Conservation (phyloP, 2,113 vertebrate species). For the Zonotrichia leucophrys region DNA sequence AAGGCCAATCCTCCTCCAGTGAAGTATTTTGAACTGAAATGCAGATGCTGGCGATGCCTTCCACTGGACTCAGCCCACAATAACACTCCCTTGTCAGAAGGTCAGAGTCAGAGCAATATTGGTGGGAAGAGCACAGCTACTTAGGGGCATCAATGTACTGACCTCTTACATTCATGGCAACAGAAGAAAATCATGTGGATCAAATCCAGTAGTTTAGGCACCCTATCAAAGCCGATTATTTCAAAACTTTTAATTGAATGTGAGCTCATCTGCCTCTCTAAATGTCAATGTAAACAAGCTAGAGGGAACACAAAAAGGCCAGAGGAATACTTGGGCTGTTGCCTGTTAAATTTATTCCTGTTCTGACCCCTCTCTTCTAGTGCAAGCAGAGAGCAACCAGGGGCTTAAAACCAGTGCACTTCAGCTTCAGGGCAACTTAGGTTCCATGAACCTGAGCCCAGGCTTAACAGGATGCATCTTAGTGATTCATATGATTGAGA, state of each 20-base stretch:
- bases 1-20: background rate
- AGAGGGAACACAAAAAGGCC: slow-evolving; percentile 22
- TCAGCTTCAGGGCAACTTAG: background rate
- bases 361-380: background rate
- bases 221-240: slow-evolving; percentile 3
- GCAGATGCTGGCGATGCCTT: background rate
- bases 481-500: background rate
- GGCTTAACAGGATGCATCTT: background rate
- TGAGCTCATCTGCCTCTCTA: slow-evolving; percentile 2
- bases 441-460: background rate
- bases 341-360: slow-evolving; percentile 10
- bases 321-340: background rate
- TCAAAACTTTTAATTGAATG: slow-evolving; percentile 19
- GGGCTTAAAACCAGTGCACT: slow-evolving; percentile 15
- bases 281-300: slow-evolving; percentile 27
- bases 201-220: background rate
- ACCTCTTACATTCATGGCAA: background rate
- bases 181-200: background rate
- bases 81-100: slow-evolving; percentile 19
- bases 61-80: background rate
- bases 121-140: slow-evolving; percentile 32
- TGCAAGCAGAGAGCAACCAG: slow-evolving; percentile 23
- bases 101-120: slow-evolving; percentile 10
- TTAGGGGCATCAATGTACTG: background rate
- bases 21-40: background rate